Percentiles rank a stretch among this genome's conserved stretches.
Evolutionary conservation across 2,113 vertebrate genomes (phyloP).

Genomic region (Axis porcinus): DNA sequence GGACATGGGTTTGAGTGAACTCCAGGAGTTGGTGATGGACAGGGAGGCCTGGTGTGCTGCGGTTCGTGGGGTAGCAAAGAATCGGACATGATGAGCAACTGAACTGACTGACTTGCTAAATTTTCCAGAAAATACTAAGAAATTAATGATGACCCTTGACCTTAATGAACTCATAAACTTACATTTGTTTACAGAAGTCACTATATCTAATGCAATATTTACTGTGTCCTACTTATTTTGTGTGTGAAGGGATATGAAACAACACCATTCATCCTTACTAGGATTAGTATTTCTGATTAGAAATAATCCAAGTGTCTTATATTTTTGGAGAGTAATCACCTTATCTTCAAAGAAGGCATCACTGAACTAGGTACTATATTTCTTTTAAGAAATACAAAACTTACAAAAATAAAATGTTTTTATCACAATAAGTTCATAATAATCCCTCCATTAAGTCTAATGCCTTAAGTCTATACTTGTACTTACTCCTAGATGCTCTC

Average conservation of each 20-base stretch:
- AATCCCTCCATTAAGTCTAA: background rate
- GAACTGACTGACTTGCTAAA: no score
- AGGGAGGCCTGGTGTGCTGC: no score
- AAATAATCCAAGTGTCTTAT: background rate
- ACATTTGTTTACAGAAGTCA: background rate
- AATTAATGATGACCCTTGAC: background rate
- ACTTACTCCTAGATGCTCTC: background rate
- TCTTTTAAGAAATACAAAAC: background rate
- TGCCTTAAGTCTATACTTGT: background rate
- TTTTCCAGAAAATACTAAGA: background rate
- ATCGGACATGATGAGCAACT: no score
- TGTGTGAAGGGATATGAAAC: background rate
- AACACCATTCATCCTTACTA: background rate
- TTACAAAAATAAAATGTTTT: background rate
- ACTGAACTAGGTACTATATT: background rate
- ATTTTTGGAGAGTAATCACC: background rate
- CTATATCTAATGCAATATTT: background rate
- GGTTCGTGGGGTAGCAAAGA: no score
- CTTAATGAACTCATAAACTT: background rate
- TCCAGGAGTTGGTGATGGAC: no score
- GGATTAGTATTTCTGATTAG: background rate
- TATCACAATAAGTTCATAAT: background rate
- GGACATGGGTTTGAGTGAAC: no score
- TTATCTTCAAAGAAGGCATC: background rate
- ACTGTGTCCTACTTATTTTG: background rate